phyloP scores from a whole-genome alignment of 2,888 invertebrate genomes.

The Sepiola atlantica region DNA sequence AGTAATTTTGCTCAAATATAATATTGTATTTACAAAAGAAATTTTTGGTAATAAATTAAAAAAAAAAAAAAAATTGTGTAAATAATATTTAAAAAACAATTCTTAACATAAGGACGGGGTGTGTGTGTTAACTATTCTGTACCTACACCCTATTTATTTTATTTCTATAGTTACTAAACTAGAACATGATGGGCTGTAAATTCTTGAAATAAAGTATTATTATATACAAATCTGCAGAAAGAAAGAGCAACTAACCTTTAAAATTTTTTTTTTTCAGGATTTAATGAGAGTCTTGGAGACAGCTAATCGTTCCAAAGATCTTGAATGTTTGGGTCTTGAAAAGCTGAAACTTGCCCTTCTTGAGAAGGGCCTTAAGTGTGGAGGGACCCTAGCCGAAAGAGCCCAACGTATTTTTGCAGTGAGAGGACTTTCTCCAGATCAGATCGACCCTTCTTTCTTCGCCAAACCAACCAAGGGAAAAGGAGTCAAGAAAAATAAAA shows the following conservation, averaged over 20 bases:
- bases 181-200: no score
- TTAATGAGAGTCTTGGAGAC: constrained; percentile 55
- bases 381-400: constrained; percentile 75
- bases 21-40: no score
- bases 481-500: not conserved
- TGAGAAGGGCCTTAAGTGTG: constrained; percentile 76
- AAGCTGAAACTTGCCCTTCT: constrained; percentile 72
- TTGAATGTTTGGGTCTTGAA: constrained; percentile 75
- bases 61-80: no score
- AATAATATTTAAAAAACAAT: no score
- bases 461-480: constrained; percentile 61
- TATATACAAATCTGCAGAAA: no score
- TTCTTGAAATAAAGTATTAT: no score
- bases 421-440: constrained; percentile 69
- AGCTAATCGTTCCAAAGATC: constrained; percentile 61
- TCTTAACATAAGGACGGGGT: no score
- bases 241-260: not conserved
- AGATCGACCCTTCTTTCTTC: constrained; percentile 70
- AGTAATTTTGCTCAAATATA: no score
- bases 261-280: not conserved
- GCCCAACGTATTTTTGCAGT: constrained; percentile 75
- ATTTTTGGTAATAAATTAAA: no score
- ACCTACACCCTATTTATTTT: no score
- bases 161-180: no score
- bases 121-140: no score